Evolutionary conservation across 2,797 vertebrate species (phyloP).

Genomic region (Falco cherrug): DNA sequence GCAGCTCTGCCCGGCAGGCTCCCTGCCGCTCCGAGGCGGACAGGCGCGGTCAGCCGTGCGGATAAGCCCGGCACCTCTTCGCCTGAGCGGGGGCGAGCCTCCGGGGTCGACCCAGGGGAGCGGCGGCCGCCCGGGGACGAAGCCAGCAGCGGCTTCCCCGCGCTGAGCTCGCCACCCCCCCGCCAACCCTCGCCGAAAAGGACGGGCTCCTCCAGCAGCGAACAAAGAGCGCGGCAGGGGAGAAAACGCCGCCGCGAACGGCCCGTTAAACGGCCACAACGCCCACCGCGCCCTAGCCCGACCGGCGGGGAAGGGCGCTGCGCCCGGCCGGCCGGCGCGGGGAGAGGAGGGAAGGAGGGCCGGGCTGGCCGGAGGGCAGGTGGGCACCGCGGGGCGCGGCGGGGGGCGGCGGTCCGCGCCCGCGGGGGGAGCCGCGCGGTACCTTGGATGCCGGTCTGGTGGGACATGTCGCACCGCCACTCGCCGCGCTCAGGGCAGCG

Average conservation of each 20-base stretch:
- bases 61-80: background rate
- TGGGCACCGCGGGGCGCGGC: background rate
- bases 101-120: background rate
- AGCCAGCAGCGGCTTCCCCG: background rate
- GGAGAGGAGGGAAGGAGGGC: too few species aligned
- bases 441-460: constrained; percentile 98
- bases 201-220: background rate
- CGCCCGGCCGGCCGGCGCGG: background rate
- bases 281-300: background rate
- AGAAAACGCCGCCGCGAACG: background rate
- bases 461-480: constrained; percentile 83
- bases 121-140: background rate
- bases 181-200: background rate
- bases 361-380: background rate
- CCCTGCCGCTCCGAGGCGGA: background rate
- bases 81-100: background rate
- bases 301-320: background rate
- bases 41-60: background rate
- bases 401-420: too few species aligned
- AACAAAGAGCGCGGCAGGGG: background rate
- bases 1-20: background rate
- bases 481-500: background rate
- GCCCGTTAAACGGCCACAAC: background rate
- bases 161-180: background rate
- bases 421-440: background rate